A percentile compares a stretch with the other conserved stretches of the same genome.
phyloP scores from a whole-genome alignment of 2,888 invertebrate genomes.

The Trissonchulus latispiculum region DNA sequence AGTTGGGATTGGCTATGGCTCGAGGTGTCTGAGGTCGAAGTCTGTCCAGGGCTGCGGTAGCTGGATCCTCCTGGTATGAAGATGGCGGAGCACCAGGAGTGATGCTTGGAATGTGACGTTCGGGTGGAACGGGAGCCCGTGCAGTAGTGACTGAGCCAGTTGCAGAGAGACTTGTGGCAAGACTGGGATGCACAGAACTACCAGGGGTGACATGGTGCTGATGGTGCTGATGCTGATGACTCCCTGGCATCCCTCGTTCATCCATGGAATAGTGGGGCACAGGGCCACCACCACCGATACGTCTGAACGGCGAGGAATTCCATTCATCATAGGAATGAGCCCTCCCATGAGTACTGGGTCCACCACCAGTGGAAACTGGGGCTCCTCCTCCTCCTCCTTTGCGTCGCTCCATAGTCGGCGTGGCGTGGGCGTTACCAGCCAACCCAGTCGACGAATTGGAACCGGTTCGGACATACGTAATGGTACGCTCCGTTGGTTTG shows the following conservation, averaged over 20 bases:
- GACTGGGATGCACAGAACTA: background rate
- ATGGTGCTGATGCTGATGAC: background rate
- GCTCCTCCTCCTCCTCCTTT: background rate
- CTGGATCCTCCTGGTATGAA: background rate
- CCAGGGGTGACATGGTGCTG: too few relatives aligned
- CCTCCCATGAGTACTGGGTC: background rate
- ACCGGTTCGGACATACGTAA: background rate
- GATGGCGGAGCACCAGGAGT: background rate
- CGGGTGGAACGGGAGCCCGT: background rate
- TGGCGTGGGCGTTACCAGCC: background rate
- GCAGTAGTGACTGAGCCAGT: background rate
- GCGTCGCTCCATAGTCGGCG: background rate
- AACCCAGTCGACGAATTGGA: too few relatives aligned
- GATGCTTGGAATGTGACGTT: background rate
- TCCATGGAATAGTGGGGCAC: background rate
- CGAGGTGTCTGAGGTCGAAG: background rate
- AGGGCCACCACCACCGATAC: background rate
- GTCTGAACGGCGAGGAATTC: background rate
- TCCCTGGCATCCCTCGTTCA: background rate
- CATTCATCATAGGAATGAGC: slow-evolving; percentile 10
- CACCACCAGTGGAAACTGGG: background rate
- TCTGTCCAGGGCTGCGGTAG: background rate
- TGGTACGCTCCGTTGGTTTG: background rate
- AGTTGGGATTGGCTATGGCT: slow-evolving; percentile 15
- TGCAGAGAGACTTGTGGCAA: background rate